phyloP scores from a whole-genome alignment of 2,797 vertebrate species.

The Aplochiton taeniatus region DNA sequence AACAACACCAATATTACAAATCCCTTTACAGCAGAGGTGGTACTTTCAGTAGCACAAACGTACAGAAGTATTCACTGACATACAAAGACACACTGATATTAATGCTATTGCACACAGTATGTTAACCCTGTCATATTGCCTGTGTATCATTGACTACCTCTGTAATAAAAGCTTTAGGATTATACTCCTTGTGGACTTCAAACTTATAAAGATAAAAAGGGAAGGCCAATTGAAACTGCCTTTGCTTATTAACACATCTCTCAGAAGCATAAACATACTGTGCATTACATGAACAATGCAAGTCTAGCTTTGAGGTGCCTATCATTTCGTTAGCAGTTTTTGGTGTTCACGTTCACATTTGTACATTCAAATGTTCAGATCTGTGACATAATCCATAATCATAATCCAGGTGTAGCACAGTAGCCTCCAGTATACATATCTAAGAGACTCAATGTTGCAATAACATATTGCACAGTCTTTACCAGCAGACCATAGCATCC shows the following conservation, averaged over 20 bases:
- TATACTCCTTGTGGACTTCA: constrained; percentile 44
- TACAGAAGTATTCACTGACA: not conserved
- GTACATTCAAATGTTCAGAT: not conserved
- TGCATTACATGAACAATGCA: not conserved
- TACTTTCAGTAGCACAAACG: not conserved
- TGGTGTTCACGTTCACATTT: not conserved
- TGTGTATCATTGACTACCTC: not conserved
- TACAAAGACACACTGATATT: constrained; percentile 2
- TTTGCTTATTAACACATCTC: constrained; percentile 4
- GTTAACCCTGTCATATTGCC: not conserved
- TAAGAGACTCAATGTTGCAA: not conserved
- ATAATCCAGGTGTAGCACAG: not conserved
- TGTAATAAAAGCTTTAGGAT: constrained; percentile 1
- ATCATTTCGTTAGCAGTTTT: not conserved
- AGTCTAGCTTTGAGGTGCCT: not conserved
- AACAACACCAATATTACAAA: too few species aligned
- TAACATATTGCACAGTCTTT: too few species aligned
- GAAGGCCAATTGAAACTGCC: constrained; percentile 24
- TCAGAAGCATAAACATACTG: not conserved
- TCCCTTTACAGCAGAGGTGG: not conserved
- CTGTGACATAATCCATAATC: too few species aligned
- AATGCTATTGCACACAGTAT: not conserved
- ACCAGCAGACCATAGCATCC: too few species aligned
- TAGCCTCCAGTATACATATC: not conserved
- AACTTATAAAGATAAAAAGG: constrained; percentile 27